Evolutionary conservation across 2,888 invertebrate species (phyloP), one percentile per base, ranked within the genome.

Genomic region (Leptothorax acervorum): DNA sequence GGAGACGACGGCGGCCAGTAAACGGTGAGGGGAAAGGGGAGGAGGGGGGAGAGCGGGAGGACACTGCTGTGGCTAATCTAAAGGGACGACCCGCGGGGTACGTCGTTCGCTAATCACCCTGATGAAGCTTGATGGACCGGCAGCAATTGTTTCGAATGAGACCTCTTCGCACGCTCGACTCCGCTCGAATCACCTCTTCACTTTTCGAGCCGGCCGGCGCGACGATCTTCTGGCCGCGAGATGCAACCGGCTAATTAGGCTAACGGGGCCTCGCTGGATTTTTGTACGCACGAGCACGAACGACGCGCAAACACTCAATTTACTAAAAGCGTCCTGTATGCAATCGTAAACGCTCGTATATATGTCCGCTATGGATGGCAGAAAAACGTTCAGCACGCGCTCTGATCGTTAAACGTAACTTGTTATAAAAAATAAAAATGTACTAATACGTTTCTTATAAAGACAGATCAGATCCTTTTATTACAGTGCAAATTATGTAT

Each of bases 41-140:
- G 70, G 39, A 39, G 53, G n/a, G 42, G 2, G 12, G 65, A 5
- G 55, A 28, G 66, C 55, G 35, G 60, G 60, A 76, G 82, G 63
- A 71, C 55, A 73, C 71, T 68, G 60, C 87, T 89, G 86, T 85
- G 88, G 89, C 87, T 90, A 90, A 90, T 90, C 89, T 90, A 89
- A 85, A 90, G 90, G 90, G 88, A 88, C 89, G 88, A 90, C 89
- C 90, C 90, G 89, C 89, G 88, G 90, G 84, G 84, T 87, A 89
- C 84, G 90, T 89, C 87, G 89, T 86, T 91, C 86, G 88, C 92
- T 92, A 92, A 92, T 92, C 92, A 90, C 88, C 88, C 91, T 92
- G 91, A 92, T 92, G 91, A 92, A 88, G 91, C 92, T 92, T 92
- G 92, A 92, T 92, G 91, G 92, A 86, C 89, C 87, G 86, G 87